Evolutionary conservation across 2,113 vertebrate species (phyloP), one percentile per base, ranked within the genome.

Genomic region (Lasiurus cinereus): DNA sequence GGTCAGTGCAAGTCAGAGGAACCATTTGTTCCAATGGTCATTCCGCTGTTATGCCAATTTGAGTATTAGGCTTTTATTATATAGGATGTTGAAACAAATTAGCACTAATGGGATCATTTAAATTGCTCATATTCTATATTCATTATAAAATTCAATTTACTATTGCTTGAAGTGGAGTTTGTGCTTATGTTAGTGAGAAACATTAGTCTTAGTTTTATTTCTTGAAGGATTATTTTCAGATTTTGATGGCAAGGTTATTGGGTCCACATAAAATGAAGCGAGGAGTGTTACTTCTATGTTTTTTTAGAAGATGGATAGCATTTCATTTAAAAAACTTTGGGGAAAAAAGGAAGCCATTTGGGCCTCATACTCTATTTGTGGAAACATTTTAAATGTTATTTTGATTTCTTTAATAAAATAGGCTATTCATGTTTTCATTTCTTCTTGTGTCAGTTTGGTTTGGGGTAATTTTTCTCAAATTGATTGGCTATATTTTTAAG

Each of bases 401-500:
- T 78, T 70, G 31, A 52, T 70, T 92, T 94, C 4, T 48, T 88
- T 21, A 92, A 66, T 74, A 74, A 89, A 92, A 87, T 52, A 74
- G 33, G 27, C 24, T 77, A 56, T 46, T 52, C 10, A 62, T 16
- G 14, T 83, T 83, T 94, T 84, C 56, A 59, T 24, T 70, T 91
- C n/a, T 69, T 88, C 24, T 83, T 78, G 18, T 36, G n/a, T 33
- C n/a, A 83, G 43, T 39, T 91, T 91, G 2, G 6, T 83, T 21
- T 19, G 6, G n/a, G 11, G 1, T 93, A 3, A 43, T 56, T 62
- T 74, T 69, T 50, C 16, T 72, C 22, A 72, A 88, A 56, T 31
- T 74, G 48, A 39, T 62, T 90, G 31, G 39, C 14, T 88, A 86
- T 92, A 90, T 97, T 97, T 72, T 39, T 73, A 33, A 31, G 46